phyloP scores from a whole-genome alignment of 2,888 invertebrate species.

The Drosophila neonasuta region DNA sequence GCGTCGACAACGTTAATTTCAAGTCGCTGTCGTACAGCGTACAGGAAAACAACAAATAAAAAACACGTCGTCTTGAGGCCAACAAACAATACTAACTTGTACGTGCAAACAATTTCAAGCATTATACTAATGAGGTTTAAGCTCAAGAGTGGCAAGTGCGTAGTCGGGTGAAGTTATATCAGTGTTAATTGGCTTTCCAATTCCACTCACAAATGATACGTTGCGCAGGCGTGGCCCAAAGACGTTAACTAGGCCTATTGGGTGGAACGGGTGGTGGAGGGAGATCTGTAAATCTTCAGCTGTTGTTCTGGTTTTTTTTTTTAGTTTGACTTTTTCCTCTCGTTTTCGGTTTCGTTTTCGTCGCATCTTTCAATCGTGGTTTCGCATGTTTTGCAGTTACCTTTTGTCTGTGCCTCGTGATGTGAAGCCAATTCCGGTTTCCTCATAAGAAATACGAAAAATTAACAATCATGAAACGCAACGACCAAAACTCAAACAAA shows the following conservation, averaged over 20 bases:
- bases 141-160: constrained; percentile 31
- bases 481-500: constrained; percentile 22
- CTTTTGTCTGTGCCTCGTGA: constrained; percentile 41
- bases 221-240: constrained; percentile 46
- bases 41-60: constrained; percentile 23
- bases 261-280: background rate
- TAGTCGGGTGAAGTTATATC: constrained; percentile 25
- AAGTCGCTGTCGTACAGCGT: constrained; percentile 20
- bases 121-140: constrained; percentile 12
- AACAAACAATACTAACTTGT: constrained; percentile 5
- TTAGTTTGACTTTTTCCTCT: constrained; percentile 49
- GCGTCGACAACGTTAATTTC: constrained; percentile 46
- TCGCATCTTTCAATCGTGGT: constrained; percentile 35
- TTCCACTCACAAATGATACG: constrained; percentile 4
- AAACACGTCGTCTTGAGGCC: constrained; percentile 32
- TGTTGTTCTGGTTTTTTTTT: constrained; percentile 39
- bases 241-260: constrained; percentile 16
- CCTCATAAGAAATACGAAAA: constrained; percentile 24
- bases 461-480: constrained; percentile 17
- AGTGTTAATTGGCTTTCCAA: constrained; percentile 48
- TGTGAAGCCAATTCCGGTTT: constrained; percentile 67
- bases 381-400: constrained; percentile 49
- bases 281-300: constrained; percentile 11
- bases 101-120: constrained; percentile 10
- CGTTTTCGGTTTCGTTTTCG: constrained; percentile 44